Percentiles rank a stretch among this genome's conserved stretches.
Evolutionary conservation across 2,113 vertebrate genomes (phyloP).

Genomic region (Dicentrarchus labrax): DNA sequence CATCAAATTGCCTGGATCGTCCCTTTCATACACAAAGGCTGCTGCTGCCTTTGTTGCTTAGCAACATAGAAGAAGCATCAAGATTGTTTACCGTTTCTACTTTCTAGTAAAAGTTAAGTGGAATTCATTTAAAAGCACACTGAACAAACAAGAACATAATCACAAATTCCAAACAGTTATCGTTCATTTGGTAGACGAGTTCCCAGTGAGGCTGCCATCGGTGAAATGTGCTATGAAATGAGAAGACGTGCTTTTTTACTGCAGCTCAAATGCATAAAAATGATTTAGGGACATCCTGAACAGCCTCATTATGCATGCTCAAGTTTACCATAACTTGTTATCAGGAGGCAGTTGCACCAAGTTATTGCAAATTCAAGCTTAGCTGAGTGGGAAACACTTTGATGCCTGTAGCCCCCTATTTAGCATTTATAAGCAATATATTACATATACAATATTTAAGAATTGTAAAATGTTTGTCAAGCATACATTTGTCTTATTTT

Average conservation of each 20-base stretch:
- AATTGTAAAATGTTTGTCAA: no score
- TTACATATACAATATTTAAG: no score
- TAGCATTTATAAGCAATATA: neutral
- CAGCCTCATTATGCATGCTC: neutral
- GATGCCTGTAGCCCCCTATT: neutral
- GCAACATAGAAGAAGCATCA: neutral
- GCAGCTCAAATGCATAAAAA: neutral
- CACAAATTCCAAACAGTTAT: neutral
- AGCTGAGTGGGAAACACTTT: neutral
- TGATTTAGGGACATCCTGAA: neutral
- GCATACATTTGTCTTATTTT: no score
- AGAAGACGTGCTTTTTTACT: neutral
- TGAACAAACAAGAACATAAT: neutral
- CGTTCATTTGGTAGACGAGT: conserved; percentile 3
- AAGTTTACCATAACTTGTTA: neutral
- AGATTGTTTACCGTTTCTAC: neutral
- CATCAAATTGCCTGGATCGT: conserved; percentile 5
- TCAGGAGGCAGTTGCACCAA: neutral
- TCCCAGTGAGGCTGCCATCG: neutral
- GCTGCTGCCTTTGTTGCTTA: conserved; percentile 7
- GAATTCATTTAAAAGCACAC: neutral
- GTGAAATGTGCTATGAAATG: neutral
- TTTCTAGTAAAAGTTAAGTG: neutral
- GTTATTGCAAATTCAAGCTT: neutral
- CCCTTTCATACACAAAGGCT: conserved; percentile 9